phyloP scores from a whole-genome alignment of 2,113 vertebrate genomes.

The Colossoma macropomum region DNA sequence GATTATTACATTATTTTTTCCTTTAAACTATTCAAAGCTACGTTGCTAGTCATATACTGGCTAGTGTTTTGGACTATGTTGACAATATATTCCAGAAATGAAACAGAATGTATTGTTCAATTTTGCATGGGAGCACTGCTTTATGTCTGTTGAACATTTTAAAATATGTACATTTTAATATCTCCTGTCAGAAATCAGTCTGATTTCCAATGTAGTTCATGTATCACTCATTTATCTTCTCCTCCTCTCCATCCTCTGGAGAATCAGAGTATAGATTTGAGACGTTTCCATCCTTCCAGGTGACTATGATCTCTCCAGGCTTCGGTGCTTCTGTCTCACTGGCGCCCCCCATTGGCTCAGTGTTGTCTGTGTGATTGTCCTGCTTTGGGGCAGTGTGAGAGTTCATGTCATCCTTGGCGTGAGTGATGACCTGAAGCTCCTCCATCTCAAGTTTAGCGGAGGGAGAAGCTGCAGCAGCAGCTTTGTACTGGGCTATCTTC shows the following conservation, averaged over 20 bases:
- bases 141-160: too few species aligned
- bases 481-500: constrained; percentile 59
- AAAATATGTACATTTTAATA: too few species aligned
- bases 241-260: constrained; percentile 54
- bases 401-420: constrained; percentile 55
- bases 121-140: too few species aligned
- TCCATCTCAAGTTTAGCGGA: not conserved
- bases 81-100: too few species aligned
- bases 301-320: constrained; percentile 68
- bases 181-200: too few species aligned
- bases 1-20: too few species aligned
- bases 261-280: constrained; percentile 69
- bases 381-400: not conserved
- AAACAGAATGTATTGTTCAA: too few species aligned
- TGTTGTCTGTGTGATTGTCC: constrained; percentile 15
- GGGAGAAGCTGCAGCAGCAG: constrained; percentile 11
- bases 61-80: too few species aligned
- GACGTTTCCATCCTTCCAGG: constrained; percentile 79
- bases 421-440: constrained; percentile 63
- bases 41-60: too few species aligned
- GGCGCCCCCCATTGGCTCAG: constrained; percentile 2
- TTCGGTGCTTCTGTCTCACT: constrained; percentile 46
- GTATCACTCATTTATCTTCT: constrained; percentile 24
- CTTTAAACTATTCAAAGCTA: too few species aligned
- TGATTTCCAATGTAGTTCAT: too few species aligned